Evolutionary conservation across 1,140 invertebrate species (phyloP), one percentile per base, ranked within the genome.

Genomic region (Bemisia tabaci): DNA sequence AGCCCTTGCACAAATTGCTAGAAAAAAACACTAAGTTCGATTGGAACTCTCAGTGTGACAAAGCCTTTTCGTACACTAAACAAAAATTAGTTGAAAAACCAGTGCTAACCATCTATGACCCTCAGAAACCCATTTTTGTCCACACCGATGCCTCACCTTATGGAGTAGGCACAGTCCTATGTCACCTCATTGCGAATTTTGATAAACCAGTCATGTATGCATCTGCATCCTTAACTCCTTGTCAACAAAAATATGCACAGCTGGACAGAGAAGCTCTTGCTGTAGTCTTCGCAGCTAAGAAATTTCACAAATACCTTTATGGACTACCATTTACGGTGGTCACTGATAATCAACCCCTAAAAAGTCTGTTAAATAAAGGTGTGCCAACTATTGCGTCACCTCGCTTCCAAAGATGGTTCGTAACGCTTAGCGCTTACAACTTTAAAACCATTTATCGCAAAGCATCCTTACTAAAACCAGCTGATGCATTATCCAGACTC

Each of bases 331-430:
- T 68, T 61, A 62, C 23, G 25, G 66, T 82, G 11, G 66, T 74
- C n/a, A 82, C 77, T 1, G 79, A 83, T 67, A 79, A 82, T 65
- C 77, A 79, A 64, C 77, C 81, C 0, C 64, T 83, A 22, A 72
- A 74, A 23, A 58, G 68, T 66, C 75, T 79, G 58, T 78, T 79
- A 59, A 21, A 63, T 67, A 21, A 22, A 5, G 12, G 70, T 69
- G 22, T 81, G 23, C 76, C 77, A 21, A 66, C 70, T 17, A 66
- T 74, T 2, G 69, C 74, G 1, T 73, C 77, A 11, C 63, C 68
- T n/a, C 66, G 75, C 21, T 67, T 77, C 22, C 24, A 23, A 25
- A 1, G 12, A 24, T 39, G 33, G 22, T 23, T 39, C 26, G 12
- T 39, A 2, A 33, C 60, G n/a, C 33, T 63, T 12, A 27, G 17